Evolutionary conservation across 2,888 invertebrate genomes (phyloP).

Genomic region (Cyaniris semiargus): DNA sequence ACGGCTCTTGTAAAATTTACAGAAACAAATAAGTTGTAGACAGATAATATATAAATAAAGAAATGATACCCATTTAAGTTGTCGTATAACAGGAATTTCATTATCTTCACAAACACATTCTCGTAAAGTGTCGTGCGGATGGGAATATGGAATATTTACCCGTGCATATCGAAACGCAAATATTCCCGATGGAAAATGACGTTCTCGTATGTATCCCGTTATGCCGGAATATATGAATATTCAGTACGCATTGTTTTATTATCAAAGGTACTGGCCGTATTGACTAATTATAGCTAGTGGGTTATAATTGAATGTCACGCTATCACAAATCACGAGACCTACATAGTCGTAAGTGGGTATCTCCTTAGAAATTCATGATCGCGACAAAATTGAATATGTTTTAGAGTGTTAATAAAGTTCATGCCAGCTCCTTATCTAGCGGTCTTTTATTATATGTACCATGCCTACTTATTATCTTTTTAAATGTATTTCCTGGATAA

Average conservation of each 20-base stretch:
- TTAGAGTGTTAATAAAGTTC: background rate
- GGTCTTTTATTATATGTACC: background rate
- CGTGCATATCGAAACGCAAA: constrained; percentile 26
- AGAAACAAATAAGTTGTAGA: background rate
- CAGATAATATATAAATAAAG: background rate
- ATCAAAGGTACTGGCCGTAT: constrained; percentile 40
- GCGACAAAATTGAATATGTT: background rate
- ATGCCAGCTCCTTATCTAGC: background rate
- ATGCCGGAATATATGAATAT: constrained; percentile 55
- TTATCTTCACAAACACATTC: background rate
- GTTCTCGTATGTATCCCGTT: constrained; percentile 52
- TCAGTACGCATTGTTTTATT: constrained; percentile 53
- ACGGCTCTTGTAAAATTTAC: background rate
- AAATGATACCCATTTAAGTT: background rate
- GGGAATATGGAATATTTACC: constrained; percentile 29
- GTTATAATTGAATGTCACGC: constrained; percentile 45
- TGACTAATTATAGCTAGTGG: constrained; percentile 42
- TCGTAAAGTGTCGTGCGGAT: background rate
- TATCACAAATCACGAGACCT: constrained; percentile 16
- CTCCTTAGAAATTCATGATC: background rate
- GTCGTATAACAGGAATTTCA: constrained; percentile 24
- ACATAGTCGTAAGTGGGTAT: background rate
- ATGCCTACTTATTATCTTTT: background rate
- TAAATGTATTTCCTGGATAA: background rate
- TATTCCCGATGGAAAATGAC: constrained; percentile 45